These are phyloP conservation scores for Thymelicus sylvestris DNA, from an alignment of 2,888 invertebrate genomes.

Conservation along the genomic window DNA sequence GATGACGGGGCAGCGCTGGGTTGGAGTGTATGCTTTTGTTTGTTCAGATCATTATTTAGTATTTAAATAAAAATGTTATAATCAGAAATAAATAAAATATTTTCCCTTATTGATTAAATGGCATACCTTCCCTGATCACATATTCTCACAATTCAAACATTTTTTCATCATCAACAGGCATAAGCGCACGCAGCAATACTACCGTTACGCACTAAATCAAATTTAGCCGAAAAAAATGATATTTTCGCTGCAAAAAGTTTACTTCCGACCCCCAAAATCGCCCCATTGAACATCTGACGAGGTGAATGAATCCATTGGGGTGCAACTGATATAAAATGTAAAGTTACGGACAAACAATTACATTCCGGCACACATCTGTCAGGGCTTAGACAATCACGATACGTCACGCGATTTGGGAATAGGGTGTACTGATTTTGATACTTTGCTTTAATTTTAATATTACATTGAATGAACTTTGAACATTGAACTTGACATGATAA, in stretches of 20 bases:
- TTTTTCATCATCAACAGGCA: neutral
- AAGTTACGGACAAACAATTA: constrained; percentile 78
- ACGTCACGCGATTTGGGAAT: constrained; percentile 77
- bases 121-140: too few relatives aligned
- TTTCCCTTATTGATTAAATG: too few relatives aligned
- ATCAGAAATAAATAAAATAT: too few relatives aligned
- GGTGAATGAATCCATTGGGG: constrained; percentile 80
- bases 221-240: constrained; percentile 56
- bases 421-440: constrained; percentile 57
- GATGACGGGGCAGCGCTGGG: too few relatives aligned
- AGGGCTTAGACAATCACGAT: constrained; percentile 84
- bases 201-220: constrained; percentile 67
- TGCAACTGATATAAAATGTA: constrained; percentile 79
- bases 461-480: too few relatives aligned
- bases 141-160: neutral
- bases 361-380: constrained; percentile 84
- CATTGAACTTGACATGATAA: too few relatives aligned
- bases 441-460: neutral
- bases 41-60: too few relatives aligned
- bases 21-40: too few relatives aligned
- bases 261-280: constrained; percentile 67
- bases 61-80: too few relatives aligned
- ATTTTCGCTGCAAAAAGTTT: constrained; percentile 66
- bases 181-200: neutral
- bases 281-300: constrained; percentile 83